Evolutionary conservation across 2,888 invertebrate genomes (phyloP).

Genomic region (Drosophila emarginata): DNA sequence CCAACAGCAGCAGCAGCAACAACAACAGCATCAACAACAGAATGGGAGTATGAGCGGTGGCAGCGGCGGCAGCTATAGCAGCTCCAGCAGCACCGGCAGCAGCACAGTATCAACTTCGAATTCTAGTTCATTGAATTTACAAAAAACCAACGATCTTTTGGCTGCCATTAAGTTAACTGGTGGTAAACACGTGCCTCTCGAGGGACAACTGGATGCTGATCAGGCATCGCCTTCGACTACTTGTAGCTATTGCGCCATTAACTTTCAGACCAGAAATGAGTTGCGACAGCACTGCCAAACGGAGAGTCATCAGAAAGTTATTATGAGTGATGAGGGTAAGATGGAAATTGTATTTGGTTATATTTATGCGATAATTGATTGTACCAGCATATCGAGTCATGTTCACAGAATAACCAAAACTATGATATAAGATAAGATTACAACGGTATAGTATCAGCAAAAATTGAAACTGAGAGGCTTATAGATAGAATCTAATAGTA

Average conservation of each 20-base stretch:
- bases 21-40: constrained; percentile 51
- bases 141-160: constrained; percentile 76
- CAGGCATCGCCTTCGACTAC: constrained; percentile 75
- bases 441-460: no score
- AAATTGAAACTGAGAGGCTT: no score
- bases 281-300: constrained; percentile 85
- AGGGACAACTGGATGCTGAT: constrained; percentile 35
- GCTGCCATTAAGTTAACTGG: constrained; percentile 78
- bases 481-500: no score
- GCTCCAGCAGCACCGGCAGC: constrained; percentile 71
- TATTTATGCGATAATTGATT: no score
- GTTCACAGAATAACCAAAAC: no score
- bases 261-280: constrained; percentile 84
- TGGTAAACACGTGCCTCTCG: constrained; percentile 60
- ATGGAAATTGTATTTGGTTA: neutral
- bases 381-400: no score
- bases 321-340: constrained; percentile 87
- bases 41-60: constrained; percentile 39
- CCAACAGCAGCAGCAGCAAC: constrained; percentile 50
- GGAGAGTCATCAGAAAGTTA: constrained; percentile 86
- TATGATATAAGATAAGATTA: no score
- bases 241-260: constrained; percentile 85
- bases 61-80: constrained; percentile 56
- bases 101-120: constrained; percentile 62
- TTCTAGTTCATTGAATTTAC: constrained; percentile 32